Conservation (phyloP, 2,797 vertebrate genomes). For the Neopelma chrysocephalum region DNA sequence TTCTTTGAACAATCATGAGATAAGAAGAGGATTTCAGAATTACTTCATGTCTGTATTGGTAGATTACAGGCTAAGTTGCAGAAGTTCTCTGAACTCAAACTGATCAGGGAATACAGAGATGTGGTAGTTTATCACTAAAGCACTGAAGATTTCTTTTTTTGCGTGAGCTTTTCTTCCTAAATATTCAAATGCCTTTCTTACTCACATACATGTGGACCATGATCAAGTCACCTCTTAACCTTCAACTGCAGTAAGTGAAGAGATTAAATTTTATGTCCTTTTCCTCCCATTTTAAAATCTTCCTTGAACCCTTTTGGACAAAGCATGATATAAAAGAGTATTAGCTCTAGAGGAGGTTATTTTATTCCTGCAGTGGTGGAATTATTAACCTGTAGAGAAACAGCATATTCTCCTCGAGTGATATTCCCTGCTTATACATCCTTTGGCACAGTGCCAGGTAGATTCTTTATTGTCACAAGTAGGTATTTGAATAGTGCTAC, state of each 20-base stretch:
- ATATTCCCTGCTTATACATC: background rate
- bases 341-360: background rate
- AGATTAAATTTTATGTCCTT: background rate
- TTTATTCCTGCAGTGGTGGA: background rate
- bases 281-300: background rate
- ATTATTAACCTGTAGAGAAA: background rate
- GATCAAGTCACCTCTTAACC: background rate
- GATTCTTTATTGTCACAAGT: background rate
- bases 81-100: background rate
- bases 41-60: background rate
- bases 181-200: background rate
- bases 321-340: background rate
- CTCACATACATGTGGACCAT: background rate
- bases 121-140: background rate
- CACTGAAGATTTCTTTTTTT: fast-evolving
- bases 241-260: background rate
- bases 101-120: background rate
- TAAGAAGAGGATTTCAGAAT: background rate
- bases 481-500: background rate
- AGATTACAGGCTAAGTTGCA: background rate
- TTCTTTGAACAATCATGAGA: background rate
- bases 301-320: background rate
- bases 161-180: background rate
- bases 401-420: background rate
- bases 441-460: background rate